Evolutionary conservation across 2,888 invertebrate genomes (phyloP).

Genomic region (Chouioia cunea): DNA sequence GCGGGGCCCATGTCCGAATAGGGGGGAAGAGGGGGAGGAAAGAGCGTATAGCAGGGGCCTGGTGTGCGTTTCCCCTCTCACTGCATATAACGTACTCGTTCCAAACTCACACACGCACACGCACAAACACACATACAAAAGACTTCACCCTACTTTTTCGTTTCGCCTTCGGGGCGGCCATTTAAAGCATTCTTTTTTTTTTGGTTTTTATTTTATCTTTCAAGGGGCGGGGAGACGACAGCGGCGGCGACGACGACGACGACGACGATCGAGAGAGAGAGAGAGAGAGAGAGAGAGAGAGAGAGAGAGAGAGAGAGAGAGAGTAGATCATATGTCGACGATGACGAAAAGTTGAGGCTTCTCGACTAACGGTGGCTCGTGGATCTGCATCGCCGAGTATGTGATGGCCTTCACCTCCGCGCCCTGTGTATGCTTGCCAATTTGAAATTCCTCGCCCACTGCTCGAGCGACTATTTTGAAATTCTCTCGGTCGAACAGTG

Average conservation of each 20-base stretch:
- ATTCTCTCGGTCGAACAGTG: constrained; percentile 86
- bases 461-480: constrained; percentile 81
- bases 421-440: constrained; percentile 96
- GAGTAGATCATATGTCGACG: constrained; percentile 85
- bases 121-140: too few species aligned
- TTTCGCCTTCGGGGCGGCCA: constrained; percentile 5
- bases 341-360: constrained; percentile 95
- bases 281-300: background rate
- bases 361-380: constrained; percentile 78
- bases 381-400: constrained; percentile 97
- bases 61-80: constrained; percentile 62
- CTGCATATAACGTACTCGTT: constrained; percentile 65
- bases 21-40: constrained; percentile 14
- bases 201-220: too few species aligned
- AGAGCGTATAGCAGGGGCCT: constrained; percentile 55
- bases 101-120: constrained; percentile 63
- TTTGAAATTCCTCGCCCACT: constrained; percentile 93
- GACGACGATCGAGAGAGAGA: constrained; percentile 5
- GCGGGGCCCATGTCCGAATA: constrained; percentile 25
- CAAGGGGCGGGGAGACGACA: background rate
- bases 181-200: constrained; percentile 20
- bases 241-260: background rate
- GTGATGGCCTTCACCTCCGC: constrained; percentile 99
- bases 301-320: background rate
- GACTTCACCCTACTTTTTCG: constrained; percentile 55